These are phyloP conservation scores for Hyppa rectilinea DNA, from an alignment of 2,888 invertebrate genomes.

Conservation along the genomic window DNA sequence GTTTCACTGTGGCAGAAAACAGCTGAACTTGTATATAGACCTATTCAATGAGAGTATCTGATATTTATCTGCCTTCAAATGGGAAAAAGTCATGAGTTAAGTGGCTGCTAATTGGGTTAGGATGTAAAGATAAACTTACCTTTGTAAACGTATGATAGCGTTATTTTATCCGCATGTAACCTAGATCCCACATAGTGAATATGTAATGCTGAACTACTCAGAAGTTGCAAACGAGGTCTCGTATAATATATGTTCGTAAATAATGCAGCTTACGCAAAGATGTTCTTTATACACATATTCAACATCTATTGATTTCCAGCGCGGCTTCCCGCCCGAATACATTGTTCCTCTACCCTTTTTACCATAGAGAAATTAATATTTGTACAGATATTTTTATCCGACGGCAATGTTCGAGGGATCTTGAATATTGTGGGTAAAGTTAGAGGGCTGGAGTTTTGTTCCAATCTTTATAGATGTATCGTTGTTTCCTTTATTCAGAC, in stretches of 20 bases:
- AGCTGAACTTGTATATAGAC: conserved; percentile 26
- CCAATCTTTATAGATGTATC: conserved; percentile 47
- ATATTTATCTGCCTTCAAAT: neutral
- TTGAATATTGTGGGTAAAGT: conserved; percentile 48
- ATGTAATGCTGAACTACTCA: conserved; percentile 42
- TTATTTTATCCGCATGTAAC: conserved; percentile 39
- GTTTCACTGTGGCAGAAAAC: conserved; percentile 25
- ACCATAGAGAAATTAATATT: conserved; percentile 64
- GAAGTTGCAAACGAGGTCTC: conserved; percentile 51
- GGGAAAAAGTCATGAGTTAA: neutral
- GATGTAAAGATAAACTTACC: conserved; percentile 9
- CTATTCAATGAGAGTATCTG: conserved; percentile 1
- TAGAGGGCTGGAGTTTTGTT: conserved; percentile 45
- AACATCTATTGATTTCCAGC: conserved; percentile 61
- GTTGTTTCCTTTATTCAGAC: conserved; percentile 47
- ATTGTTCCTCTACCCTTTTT: conserved; percentile 61
- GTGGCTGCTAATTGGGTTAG: conserved; percentile 26
- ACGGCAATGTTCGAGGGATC: conserved; percentile 51
- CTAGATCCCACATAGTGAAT: conserved; percentile 48
- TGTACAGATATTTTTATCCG: conserved; percentile 47
- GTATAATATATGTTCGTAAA: conserved; percentile 59
- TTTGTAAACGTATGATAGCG: conserved; percentile 14
- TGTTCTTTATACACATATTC: conserved; percentile 53
- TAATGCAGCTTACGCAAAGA: conserved; percentile 53
- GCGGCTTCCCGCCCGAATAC: conserved; percentile 37